These are phyloP conservation scores for Craterocephalus amniculus DNA, from an alignment of 2,797 vertebrate species.

Conservation along the genomic window DNA sequence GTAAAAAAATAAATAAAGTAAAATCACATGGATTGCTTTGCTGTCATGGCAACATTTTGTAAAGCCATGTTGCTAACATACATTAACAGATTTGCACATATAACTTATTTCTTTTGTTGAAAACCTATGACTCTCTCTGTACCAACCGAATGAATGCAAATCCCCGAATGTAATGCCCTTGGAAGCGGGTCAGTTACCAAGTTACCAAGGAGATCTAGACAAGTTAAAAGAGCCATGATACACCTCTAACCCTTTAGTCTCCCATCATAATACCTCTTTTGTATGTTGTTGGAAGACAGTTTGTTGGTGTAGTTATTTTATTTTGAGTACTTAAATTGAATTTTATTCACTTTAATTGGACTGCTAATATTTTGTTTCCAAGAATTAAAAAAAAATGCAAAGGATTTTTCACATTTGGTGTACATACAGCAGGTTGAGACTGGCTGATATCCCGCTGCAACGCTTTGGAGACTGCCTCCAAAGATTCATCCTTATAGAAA, in stretches of 20 bases:
- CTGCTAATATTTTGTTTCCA: no score
- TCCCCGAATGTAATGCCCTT: background rate
- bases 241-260: background rate
- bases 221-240: background rate
- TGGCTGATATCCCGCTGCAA: background rate
- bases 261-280: background rate
- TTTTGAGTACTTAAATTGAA: background rate
- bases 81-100: background rate
- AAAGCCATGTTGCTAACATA: background rate
- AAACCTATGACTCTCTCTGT: background rate
- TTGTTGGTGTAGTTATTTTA: background rate
- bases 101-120: background rate
- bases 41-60: background rate
- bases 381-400: background rate
- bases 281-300: background rate
- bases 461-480: background rate
- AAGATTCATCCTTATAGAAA: constrained; percentile 6
- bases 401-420: background rate
- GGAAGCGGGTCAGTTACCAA: background rate
- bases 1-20: no score
- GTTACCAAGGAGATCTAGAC: background rate
- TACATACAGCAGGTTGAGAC: background rate
- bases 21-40: background rate
- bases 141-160: background rate
- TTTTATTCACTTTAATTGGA: background rate